phyloP scores from a whole-genome alignment of 2,888 invertebrate genomes.

The Drosophila austrosaltans region DNA sequence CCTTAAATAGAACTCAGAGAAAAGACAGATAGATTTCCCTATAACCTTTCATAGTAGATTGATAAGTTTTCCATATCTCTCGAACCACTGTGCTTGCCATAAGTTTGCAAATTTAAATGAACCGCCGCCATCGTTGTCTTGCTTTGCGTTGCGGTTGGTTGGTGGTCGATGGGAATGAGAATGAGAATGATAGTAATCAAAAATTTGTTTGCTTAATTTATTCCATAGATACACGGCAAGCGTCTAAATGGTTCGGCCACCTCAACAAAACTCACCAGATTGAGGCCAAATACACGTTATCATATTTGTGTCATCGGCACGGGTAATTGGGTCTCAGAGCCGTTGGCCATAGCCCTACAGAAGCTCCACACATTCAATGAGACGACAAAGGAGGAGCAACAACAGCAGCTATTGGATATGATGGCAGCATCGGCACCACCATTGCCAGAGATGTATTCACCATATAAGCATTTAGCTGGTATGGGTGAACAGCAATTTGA shows the following conservation, averaged over 20 bases:
- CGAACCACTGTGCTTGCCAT: slow-evolving; percentile 4
- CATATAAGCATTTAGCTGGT: slow-evolving; percentile 60
- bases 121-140: background rate
- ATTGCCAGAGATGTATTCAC: slow-evolving; percentile 62
- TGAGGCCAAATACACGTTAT: slow-evolving; percentile 92
- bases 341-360: slow-evolving; percentile 80
- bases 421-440: slow-evolving; percentile 36
- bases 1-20: too few species aligned
- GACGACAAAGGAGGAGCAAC: slow-evolving; percentile 62
- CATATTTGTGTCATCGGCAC: slow-evolving; percentile 94
- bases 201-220: slow-evolving; percentile 49
- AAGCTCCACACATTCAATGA: slow-evolving; percentile 81
- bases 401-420: slow-evolving; percentile 20
- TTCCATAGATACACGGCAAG: slow-evolving; percentile 89
- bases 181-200: slow-evolving; percentile 41
- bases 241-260: slow-evolving; percentile 89
- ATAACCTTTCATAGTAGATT: too few species aligned
- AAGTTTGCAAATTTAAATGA: background rate
- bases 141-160: background rate
- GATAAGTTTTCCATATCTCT: too few species aligned
- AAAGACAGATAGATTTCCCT: too few species aligned
- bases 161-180: background rate
- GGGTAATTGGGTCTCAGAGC: slow-evolving; percentile 88
- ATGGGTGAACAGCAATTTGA: slow-evolving; percentile 42
- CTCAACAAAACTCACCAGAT: slow-evolving; percentile 89